These are phyloP conservation scores for Prinia subflava DNA, from an alignment of 2,113 vertebrate genomes.

Conservation along the genomic window DNA sequence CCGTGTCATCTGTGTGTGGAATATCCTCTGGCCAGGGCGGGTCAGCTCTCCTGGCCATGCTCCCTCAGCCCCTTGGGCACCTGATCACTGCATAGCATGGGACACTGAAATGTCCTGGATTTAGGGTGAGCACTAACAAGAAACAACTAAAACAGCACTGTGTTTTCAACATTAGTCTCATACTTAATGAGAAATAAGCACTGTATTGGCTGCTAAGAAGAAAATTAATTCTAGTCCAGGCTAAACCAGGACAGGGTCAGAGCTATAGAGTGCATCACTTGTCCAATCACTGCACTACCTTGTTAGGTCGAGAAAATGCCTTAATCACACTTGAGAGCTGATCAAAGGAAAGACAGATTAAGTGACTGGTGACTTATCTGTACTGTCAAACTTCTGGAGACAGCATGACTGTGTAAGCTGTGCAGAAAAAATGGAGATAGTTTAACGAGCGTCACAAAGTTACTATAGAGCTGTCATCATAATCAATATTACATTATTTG, in stretches of 20 bases:
- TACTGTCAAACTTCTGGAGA: neutral
- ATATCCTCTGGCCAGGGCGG: rapidly evolving
- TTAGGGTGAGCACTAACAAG: neutral
- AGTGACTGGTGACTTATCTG: neutral
- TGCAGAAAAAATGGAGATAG: neutral
- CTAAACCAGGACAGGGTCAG: neutral
- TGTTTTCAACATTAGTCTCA: neutral
- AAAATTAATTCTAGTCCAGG: neutral
- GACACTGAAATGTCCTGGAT: neutral
- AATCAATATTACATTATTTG: neutral
- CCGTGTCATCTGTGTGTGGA: rapidly evolving
- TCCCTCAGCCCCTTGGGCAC: neutral
- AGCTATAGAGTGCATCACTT: neutral
- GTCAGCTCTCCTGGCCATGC: neutral
- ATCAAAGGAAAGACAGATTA: neutral
- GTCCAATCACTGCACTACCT: neutral
- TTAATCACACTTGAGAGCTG: neutral
- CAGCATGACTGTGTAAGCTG: neutral
- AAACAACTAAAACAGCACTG: neutral
- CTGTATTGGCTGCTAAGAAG: neutral
- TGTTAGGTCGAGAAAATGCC: neutral
- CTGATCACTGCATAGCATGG: rapidly evolving
- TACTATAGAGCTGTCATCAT: neutral
- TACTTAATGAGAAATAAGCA: neutral
- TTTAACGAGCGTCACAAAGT: neutral